Percentiles rank a stretch among this genome's conserved stretches.
phyloP scores from a whole-genome alignment of 2,797 vertebrate species.

The Rhynchonycteris naso region DNA sequence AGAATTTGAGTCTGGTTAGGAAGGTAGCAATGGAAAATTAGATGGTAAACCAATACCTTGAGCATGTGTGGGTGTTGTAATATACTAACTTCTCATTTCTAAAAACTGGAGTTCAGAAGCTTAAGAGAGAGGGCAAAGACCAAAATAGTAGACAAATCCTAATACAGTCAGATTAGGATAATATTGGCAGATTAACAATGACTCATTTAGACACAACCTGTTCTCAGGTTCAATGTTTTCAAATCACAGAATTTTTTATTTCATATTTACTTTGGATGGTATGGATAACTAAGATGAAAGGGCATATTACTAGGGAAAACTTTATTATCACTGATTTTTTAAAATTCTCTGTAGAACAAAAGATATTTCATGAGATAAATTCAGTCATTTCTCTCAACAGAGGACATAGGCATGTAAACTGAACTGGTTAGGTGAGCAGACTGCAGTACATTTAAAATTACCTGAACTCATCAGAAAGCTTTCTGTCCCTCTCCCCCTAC shows the following conservation, averaged over 20 bases:
- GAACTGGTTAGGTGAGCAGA: neutral
- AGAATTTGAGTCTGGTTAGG: neutral
- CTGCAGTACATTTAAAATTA: neutral
- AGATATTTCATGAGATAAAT: neutral
- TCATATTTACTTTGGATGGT: neutral
- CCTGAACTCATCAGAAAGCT: neutral
- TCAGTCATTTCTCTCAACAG: neutral
- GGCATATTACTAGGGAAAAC: neutral
- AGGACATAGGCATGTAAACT: neutral
- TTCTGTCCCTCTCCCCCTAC: accelerated
- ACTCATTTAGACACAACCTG: slow-evolving; percentile 21
- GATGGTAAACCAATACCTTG: neutral
- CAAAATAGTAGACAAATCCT: slow-evolving; percentile 67
- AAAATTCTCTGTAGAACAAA: neutral
- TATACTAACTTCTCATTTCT: neutral
- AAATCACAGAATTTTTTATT: neutral
- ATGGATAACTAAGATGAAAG: neutral
- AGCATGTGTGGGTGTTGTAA: neutral
- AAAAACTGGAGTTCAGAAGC: neutral
- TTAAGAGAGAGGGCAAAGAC: slow-evolving; percentile 35
- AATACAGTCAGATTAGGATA: slow-evolving; percentile 61
- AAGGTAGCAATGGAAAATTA: neutral
- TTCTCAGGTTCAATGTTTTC: slow-evolving; percentile 4
- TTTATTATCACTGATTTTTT: slow-evolving; percentile 15
- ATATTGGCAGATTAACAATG: slow-evolving; percentile 49